Evolutionary conservation across 2,888 invertebrate genomes (phyloP).

Genomic region (Ptychoptera contaminata): DNA sequence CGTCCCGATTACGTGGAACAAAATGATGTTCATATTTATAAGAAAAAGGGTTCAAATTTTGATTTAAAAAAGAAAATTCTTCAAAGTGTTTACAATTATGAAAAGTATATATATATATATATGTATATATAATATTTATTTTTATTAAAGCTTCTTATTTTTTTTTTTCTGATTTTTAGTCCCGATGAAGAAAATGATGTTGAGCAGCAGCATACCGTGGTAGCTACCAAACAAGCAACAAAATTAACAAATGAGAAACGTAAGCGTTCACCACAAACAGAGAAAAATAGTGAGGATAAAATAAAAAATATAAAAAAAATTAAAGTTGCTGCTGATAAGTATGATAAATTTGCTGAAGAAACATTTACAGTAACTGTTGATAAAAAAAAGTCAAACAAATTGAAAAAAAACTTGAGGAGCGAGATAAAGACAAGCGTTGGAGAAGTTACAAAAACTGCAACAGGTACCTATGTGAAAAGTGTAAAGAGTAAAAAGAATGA

Average conservation of each 20-base stretch:
- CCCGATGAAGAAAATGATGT: constrained; percentile 23
- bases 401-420: constrained; percentile 9
- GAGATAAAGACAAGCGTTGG: constrained; percentile 7
- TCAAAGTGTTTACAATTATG: constrained; percentile 53
- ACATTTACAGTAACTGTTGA: too few relatives aligned
- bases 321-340: too few relatives aligned
- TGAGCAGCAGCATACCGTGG: constrained; percentile 2
- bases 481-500: constrained; percentile 9
- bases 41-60: constrained; percentile 54
- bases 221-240: constrained; percentile 5
- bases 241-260: constrained; percentile 6
- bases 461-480: constrained; percentile 10
- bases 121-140: constrained; percentile 2
- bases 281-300: constrained; percentile 8
- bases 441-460: constrained; percentile 8
- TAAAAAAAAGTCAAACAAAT: too few relatives aligned
- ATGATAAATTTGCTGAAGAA: too few relatives aligned
- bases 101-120: constrained; percentile 20
- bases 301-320: constrained; percentile 14
- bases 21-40: constrained; percentile 61
- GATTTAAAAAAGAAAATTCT: constrained; percentile 63
- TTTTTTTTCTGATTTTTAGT: constrained; percentile 12
- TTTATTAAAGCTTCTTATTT: constrained; percentile 3
- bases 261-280: constrained; percentile 9
- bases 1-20: constrained; percentile 62